Base-by-base conservation (phyloP, 2,888 invertebrate genomes). In the Apodemia zela region DNA sequence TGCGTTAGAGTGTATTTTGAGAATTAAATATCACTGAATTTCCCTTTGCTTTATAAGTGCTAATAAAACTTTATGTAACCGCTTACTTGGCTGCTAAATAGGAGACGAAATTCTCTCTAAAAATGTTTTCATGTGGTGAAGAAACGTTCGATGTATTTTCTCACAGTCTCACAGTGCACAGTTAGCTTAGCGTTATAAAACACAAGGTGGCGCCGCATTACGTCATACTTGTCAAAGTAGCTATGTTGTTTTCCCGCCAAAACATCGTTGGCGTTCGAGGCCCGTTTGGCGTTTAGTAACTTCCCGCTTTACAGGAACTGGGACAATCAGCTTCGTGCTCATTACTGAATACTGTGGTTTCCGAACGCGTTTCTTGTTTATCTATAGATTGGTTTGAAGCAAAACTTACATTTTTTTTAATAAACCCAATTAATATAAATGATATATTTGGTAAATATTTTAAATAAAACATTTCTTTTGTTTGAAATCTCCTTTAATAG, bases 201-300 rank as follows among this genome's bases (percentile, higher is more conserved):
- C 71, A 68, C 71, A 72, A 77, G 77, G 75, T 75, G 79, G 79
- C 79, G 77, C 74, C 73, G 66, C 59, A 61, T 71, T 69, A 68
- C 72, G 73, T 69, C 73, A 75, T 69, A 72, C 74, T 75, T 77
- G 76, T 77, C 78, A 80, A 63, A 64, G 71, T 72, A 72, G 66
- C 63, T 62, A 13, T 38, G 42, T 65, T 59, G 47, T 59, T 61
- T 64, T 70, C 67, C 69, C 69, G 70, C 71, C 69, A 69, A 71
- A 72, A 70, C 63, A 62, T 67, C 62, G 64, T 61, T 42, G 42
- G 42, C 42, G 3, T 54, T 21, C 51, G 51, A 54, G 25, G 21
- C 51, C 25, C 51, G 51, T 54, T 42, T 42, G 5, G 33, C 51
- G 51, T 54, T 42, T 42, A 10, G 33, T 62, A 62, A 65, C 51